Percentiles rank a stretch among this genome's conserved stretches.
Evolutionary conservation across 2,797 vertebrate species (phyloP).

Genomic region (Eulemur albifrons): DNA sequence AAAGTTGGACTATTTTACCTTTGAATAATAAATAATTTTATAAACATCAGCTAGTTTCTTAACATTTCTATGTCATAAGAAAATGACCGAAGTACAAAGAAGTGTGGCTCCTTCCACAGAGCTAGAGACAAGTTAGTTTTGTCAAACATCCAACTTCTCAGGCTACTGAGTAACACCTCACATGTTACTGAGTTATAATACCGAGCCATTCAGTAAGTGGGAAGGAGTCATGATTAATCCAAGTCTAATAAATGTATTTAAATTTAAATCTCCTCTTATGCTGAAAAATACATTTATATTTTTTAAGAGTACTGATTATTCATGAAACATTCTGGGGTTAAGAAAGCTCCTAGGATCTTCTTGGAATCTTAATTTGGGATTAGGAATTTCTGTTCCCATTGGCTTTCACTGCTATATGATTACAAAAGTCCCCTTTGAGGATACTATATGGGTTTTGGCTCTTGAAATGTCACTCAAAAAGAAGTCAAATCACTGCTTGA

Average conservation of each 20-base stretch:
- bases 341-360: neutral
- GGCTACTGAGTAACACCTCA: neutral
- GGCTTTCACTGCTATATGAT: conserved; percentile 43
- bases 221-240: neutral
- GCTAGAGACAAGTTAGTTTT: neutral
- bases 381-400: conserved; percentile 60
- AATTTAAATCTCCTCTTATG: conserved; percentile 10
- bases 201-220: neutral
- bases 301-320: neutral
- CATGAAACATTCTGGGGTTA: conserved; percentile 10
- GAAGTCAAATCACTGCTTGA: conserved; percentile 54
- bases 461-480: conserved; percentile 51
- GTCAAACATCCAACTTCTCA: neutral
- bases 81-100: neutral
- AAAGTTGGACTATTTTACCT: neutral
- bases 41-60: neutral
- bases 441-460: neutral
- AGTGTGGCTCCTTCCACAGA: neutral
- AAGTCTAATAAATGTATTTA: conserved; percentile 22
- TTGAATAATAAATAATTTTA: conserved; percentile 4
- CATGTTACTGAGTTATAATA: neutral
- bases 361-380: conserved; percentile 39
- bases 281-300: conserved; percentile 12
- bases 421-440: conserved; percentile 10
- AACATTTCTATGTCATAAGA: neutral